Evolutionary conservation across 1,140 invertebrate genomes (phyloP).

Genomic region (Bactericera cockerelli): DNA sequence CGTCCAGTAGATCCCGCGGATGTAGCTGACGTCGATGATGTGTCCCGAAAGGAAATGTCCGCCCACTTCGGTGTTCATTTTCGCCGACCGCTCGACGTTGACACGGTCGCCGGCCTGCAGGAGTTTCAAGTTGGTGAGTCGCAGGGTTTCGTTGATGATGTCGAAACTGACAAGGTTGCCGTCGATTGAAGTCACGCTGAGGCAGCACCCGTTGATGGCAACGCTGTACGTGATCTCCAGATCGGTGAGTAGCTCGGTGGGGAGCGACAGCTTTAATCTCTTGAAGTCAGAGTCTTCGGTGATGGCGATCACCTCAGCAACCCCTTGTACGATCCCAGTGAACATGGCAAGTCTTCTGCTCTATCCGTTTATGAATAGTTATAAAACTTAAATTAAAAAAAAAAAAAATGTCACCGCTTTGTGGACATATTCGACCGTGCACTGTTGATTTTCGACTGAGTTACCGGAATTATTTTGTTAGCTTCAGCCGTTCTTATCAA

Average conservation of each 20-base stretch:
- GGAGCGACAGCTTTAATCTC: neutral
- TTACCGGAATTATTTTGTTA: no score
- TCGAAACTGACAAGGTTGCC: constrained; percentile 9
- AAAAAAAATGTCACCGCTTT: no score
- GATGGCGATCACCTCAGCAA: neutral
- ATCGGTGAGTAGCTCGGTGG: neutral
- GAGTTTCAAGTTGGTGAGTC: neutral
- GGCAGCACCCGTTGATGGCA: constrained; percentile 10
- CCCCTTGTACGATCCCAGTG: neutral
- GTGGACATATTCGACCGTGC: no score
- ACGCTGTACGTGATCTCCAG: neutral
- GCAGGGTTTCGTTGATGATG: constrained; percentile 11
- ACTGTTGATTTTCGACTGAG: no score
- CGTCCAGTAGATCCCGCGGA: neutral
- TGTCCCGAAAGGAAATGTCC: constrained; percentile 2
- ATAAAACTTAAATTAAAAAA: no score
- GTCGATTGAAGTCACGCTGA: neutral
- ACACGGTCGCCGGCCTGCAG: neutral
- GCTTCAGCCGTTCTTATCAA: no score
- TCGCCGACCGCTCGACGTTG: constrained; percentile 10
- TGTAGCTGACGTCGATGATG: neutral
- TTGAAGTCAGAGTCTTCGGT: neutral
- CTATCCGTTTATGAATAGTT: no score
- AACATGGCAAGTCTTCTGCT: neutral
- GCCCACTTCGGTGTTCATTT: neutral